Conservation (phyloP, 2,888 invertebrate genomes). For the Coenonympha arcania region DNA sequence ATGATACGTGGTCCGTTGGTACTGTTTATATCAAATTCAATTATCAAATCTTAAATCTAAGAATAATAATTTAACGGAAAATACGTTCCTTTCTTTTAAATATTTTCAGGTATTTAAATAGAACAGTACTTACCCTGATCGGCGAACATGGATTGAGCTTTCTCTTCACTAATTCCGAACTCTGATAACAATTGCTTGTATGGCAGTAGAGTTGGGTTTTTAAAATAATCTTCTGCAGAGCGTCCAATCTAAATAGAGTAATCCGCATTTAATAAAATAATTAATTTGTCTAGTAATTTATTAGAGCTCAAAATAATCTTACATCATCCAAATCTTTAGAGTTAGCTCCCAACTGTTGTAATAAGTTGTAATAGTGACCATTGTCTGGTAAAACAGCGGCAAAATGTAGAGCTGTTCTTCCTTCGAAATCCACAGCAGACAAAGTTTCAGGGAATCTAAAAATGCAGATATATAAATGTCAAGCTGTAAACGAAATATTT, state of each 20-base stretch:
- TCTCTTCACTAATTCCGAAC: constrained; percentile 80
- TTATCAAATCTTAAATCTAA: neutral
- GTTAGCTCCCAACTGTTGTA: constrained; percentile 90
- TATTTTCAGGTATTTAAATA: no score
- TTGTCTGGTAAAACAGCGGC: constrained; percentile 89
- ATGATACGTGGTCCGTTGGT: constrained; percentile 82
- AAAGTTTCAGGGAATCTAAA: constrained; percentile 88
- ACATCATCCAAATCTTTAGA: constrained; percentile 88
- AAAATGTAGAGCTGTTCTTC: constrained; percentile 90
- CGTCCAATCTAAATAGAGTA: constrained; percentile 77
- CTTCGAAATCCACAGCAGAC: constrained; percentile 83
- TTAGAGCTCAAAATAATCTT: constrained; percentile 37
- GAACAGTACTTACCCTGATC: constrained; percentile 84
- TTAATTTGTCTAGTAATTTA: constrained; percentile 11
- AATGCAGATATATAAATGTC: neutral
- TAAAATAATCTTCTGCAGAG: constrained; percentile 85
- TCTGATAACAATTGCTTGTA: constrained; percentile 79
- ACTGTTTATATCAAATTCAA: constrained; percentile 64
- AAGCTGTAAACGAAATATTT: neutral
- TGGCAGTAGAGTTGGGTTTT: constrained; percentile 78
- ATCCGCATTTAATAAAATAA: neutral
- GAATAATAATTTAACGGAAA: no score
- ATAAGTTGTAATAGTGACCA: constrained; percentile 88
- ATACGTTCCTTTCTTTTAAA: no score
- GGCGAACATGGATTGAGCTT: constrained; percentile 79